phyloP scores from a whole-genome alignment of 2,797 vertebrate genomes.

The Rhinogobio ventralis region DNA sequence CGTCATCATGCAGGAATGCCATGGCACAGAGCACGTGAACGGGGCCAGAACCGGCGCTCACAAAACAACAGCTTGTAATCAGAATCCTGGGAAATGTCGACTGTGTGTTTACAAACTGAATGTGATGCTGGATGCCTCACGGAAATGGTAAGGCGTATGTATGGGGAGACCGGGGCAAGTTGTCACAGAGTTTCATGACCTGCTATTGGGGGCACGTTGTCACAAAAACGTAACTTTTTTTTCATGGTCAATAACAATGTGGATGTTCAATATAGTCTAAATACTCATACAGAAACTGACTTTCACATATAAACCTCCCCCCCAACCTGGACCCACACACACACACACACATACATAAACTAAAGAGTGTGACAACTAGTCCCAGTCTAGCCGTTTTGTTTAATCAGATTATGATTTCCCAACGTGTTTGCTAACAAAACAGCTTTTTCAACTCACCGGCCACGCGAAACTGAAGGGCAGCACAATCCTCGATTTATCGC shows the following conservation, averaged over 20 bases:
- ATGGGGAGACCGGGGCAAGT: background rate
- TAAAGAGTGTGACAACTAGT: background rate
- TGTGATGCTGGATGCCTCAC: background rate
- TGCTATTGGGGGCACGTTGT: background rate
- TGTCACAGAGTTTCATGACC: background rate
- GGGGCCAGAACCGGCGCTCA: background rate
- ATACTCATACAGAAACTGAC: background rate
- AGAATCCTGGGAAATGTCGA: constrained; percentile 1
- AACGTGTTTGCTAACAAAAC: background rate
- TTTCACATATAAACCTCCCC: too few relatives aligned
- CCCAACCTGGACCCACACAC: background rate
- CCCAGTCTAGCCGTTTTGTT: background rate
- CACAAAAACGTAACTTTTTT: background rate
- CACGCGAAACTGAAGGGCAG: constrained; percentile 93
- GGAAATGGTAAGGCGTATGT: background rate
- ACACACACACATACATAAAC: background rate
- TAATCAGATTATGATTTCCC: constrained; percentile 24
- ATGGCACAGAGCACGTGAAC: background rate
- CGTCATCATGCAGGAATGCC: constrained; percentile 37
- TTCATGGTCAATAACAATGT: background rate
- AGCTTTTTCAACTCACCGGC: constrained; percentile 85
- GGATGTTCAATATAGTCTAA: background rate
- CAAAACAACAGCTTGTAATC: background rate
- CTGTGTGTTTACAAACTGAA: constrained; percentile 2
- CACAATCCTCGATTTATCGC: constrained; percentile 81